Evolutionary conservation across 2,888 invertebrate genomes (phyloP), one percentile per base, ranked within the genome.

Genomic region (Abrostola triplasia): DNA sequence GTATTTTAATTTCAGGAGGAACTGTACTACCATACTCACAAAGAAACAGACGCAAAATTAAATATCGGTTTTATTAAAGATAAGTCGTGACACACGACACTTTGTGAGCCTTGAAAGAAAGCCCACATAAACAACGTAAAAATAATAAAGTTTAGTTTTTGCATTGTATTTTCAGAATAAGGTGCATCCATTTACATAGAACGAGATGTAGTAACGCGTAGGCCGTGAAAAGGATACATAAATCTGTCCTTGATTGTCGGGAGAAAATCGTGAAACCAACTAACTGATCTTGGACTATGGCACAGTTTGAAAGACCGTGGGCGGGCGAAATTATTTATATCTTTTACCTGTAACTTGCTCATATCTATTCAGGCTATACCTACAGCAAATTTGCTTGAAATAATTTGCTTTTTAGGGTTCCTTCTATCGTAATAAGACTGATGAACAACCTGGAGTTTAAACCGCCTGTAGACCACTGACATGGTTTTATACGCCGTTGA

Each of bases 211-310:
- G 75, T 71, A 78, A 73, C 62, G 89, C 87, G 90, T 91, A 85
- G 91, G 90, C 82, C 69, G 86, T 74, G 77, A 73, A 80, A 86
- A 85, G 85, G 85, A 86, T 82, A 82, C 84, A 91, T 92, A 92
- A 92, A 92, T 91, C 89, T 86, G 85, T 88, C 86, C 77, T 75
- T 79, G 84, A 87, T 86, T 88, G 90, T 88, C 82, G 81, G 78
- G 90, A 83, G 90, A 87, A 90, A 91, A 89, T 85, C 84, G 83
- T 84, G 87, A 86, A 88, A 88, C 81, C 81, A 84, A 86, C 82
- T 81, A 77, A 77, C 74, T 79, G 81, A 80, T 81, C 82, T 81
- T 79, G 77, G 72, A 80, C 84, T 79, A 83, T 79, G 74, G 79
- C 72, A 77, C 67, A 71, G 76, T 85, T 86, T 80, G 84, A 85